Percentiles rank a stretch among this genome's conserved stretches.
phyloP scores from a whole-genome alignment of 2,113 vertebrate genomes.

The Danionella cerebrum region DNA sequence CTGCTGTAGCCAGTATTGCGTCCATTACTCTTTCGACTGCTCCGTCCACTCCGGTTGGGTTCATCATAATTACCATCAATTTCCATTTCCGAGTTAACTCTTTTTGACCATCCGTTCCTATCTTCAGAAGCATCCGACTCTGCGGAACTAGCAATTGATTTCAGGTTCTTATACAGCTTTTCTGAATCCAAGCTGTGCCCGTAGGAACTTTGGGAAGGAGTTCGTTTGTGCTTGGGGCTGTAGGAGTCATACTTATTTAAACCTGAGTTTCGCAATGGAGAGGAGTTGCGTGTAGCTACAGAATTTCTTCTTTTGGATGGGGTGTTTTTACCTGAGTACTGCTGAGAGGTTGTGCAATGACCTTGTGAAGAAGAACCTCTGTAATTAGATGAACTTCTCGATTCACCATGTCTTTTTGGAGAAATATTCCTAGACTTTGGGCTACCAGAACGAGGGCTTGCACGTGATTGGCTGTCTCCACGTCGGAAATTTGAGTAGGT shows the following conservation, averaged over 20 bases:
- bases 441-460: constrained; percentile 51
- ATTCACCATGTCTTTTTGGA: constrained; percentile 44
- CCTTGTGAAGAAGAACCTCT: constrained; percentile 27
- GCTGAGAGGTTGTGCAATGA: constrained; percentile 48
- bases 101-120: constrained; percentile 21
- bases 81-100: constrained; percentile 22
- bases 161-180: constrained; percentile 61
- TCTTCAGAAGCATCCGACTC: constrained; percentile 39
- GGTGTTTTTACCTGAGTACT: constrained; percentile 59
- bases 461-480: constrained; percentile 46
- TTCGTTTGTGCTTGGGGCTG: constrained; percentile 29
- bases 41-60: constrained; percentile 2
- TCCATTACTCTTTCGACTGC: constrained; percentile 14
- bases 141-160: constrained; percentile 54
- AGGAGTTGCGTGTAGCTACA: constrained; percentile 33
- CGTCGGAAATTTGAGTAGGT: constrained; percentile 67
- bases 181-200: constrained; percentile 65
- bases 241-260: constrained; percentile 43
- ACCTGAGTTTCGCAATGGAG: constrained; percentile 32
- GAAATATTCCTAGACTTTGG: constrained; percentile 60
- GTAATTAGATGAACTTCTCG: constrained; percentile 22
- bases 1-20: constrained; percentile 48
- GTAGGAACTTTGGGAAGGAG: constrained; percentile 57
- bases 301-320: constrained; percentile 56
- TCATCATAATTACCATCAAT: constrained; percentile 2